Conservation (phyloP, 2,113 vertebrate species). For the Kobus ellipsiprymnus region DNA sequence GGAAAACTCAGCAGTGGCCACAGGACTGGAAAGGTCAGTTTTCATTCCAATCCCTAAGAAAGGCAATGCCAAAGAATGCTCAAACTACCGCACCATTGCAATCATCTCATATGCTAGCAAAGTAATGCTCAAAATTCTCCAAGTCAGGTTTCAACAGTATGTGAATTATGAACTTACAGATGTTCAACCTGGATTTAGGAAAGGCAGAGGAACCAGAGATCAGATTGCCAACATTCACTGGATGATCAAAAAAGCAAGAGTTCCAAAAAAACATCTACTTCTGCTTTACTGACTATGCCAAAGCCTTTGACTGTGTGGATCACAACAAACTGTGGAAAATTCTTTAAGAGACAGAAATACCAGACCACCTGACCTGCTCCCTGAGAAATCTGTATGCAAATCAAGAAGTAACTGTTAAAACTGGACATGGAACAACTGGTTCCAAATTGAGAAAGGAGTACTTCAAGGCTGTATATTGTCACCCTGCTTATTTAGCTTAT, state of each 20-base stretch:
- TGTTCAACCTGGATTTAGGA: not conserved
- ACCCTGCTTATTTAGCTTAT: not conserved
- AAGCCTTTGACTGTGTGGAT: not conserved
- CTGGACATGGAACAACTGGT: not conserved
- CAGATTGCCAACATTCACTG: not conserved
- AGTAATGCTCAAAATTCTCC: not conserved
- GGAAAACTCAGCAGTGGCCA: not conserved
- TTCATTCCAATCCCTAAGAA: not conserved
- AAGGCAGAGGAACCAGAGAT: not conserved
- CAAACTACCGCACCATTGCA: not conserved
- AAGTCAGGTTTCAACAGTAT: not conserved
- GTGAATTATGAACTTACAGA: not conserved
- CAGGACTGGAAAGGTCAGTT: not conserved
- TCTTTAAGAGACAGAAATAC: not conserved
- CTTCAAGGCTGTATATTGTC: not conserved
- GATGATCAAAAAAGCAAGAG: not conserved
- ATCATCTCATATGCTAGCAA: not conserved
- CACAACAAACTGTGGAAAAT: not conserved
- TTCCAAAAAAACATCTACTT: not conserved
- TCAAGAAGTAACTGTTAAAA: not conserved
- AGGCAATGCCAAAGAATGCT: not conserved
- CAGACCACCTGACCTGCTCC: not conserved
- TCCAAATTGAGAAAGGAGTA: not conserved
- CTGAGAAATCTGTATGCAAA: not conserved
- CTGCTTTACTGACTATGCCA: not conserved